phyloP scores from a whole-genome alignment of 2,888 invertebrate genomes.

The Drosophila longiperda region DNA sequence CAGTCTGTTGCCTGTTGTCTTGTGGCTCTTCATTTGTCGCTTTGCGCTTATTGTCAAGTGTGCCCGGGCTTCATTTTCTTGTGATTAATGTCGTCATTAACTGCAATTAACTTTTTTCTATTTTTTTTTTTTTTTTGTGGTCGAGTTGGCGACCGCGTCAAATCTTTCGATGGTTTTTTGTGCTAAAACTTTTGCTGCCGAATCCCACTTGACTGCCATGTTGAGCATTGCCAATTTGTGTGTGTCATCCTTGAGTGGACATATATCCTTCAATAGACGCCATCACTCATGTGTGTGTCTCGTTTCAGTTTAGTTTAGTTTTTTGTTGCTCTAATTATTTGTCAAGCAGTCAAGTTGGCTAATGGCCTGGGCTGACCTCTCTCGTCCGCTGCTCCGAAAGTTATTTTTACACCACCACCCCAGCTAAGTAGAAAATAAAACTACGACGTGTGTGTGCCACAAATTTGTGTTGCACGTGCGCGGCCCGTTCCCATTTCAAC shows the following conservation, averaged over 20 bases:
- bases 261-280: constrained; percentile 61
- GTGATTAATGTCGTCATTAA: constrained; percentile 84
- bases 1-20: constrained; percentile 16
- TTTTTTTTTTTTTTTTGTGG: constrained; percentile 17
- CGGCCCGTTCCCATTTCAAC: constrained; percentile 13
- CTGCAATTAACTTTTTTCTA: constrained; percentile 83
- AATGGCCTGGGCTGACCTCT: constrained; percentile 72
- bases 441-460: constrained; percentile 52
- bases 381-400: constrained; percentile 14
- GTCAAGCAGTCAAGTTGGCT: constrained; percentile 66
- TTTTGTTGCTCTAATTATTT: constrained; percentile 72
- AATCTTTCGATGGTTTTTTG: constrained; percentile 68
- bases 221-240: constrained; percentile 77
- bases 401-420: constrained; percentile 7
- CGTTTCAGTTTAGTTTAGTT: constrained; percentile 26
- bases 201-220: constrained; percentile 71
- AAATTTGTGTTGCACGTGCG: constrained; percentile 42
- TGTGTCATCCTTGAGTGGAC: constrained; percentile 53
- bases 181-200: constrained; percentile 52
- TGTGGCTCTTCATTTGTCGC: constrained; percentile 73
- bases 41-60: constrained; percentile 77
- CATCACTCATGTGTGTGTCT: constrained; percentile 66
- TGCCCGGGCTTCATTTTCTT: constrained; percentile 80
- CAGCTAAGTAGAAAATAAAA: constrained; percentile 66
- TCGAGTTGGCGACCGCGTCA: constrained; percentile 67